Conservation (phyloP, 1,140 invertebrate genomes). For the Myzus persicae region DNA sequence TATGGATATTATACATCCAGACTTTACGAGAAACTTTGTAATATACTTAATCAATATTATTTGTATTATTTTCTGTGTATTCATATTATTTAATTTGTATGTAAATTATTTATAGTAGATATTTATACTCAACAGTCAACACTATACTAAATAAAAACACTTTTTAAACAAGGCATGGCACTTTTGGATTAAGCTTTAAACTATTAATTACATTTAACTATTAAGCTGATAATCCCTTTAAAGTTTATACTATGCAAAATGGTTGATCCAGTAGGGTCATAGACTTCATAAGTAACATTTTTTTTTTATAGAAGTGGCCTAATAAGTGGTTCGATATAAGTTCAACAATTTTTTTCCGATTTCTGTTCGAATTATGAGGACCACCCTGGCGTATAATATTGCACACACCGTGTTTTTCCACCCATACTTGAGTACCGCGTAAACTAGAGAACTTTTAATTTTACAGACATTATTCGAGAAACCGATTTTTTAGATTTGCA, state of each 20-base stretch:
- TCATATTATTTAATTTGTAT: not conserved
- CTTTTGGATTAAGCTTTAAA: not conserved
- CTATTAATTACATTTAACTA: not conserved
- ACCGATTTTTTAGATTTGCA: not conserved
- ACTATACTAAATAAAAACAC: not conserved
- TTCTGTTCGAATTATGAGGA: not conserved
- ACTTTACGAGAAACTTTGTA: not conserved
- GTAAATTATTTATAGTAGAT: not conserved
- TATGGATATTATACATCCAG: not conserved
- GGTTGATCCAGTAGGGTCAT: not conserved
- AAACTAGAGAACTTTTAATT: not conserved
- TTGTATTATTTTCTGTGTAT: not conserved
- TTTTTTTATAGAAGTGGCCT: not conserved
- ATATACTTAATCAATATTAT: not conserved
- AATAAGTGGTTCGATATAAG: no score
- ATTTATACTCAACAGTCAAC: not conserved
- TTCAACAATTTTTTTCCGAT: no score
- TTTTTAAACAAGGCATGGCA: not conserved
- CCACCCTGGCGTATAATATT: not conserved
- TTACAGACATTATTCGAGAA: not conserved
- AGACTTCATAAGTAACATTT: not conserved
- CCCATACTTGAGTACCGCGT: not conserved
- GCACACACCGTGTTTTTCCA: not conserved
- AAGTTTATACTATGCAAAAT: not conserved
- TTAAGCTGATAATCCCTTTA: not conserved